phyloP scores from a whole-genome alignment of 2,113 vertebrate species.

The Rostratula benghalensis region DNA sequence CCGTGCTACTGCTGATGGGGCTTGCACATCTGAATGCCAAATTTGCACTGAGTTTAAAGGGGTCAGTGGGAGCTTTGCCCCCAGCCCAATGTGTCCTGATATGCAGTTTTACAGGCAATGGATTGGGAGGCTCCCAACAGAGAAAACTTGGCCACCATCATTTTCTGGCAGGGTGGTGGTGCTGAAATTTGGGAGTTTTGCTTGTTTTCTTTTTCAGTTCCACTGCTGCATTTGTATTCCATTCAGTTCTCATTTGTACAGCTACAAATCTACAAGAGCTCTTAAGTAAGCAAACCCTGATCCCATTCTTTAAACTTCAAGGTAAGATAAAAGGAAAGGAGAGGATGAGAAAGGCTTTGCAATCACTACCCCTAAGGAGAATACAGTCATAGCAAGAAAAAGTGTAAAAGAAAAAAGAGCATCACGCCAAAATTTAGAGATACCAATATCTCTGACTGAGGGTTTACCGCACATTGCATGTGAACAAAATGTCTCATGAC shows the following conservation, averaged over 20 bases:
- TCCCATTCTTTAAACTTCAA: not conserved
- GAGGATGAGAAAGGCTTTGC: not conserved
- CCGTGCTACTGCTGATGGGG: not conserved
- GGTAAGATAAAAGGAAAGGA: not conserved
- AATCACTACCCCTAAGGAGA: not conserved
- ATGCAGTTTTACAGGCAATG: not conserved
- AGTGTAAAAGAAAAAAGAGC: not conserved
- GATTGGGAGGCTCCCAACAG: not conserved
- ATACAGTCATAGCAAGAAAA: not conserved
- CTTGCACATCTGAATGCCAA: not conserved
- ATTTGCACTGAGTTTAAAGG: not conserved
- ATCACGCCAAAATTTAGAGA: not conserved
- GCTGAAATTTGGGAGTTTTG: not conserved
- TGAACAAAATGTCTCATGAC: not conserved
- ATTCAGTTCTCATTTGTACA: not conserved
- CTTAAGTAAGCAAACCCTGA: not conserved
- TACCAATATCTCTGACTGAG: not conserved
- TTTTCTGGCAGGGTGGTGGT: not conserved
- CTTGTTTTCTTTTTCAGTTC: not conserved
- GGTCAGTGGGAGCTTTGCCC: not conserved
- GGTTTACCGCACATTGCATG: not conserved
- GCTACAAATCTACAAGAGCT: not conserved
- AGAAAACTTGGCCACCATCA: not conserved
- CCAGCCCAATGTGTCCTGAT: rapidly evolving
- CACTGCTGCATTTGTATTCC: not conserved